These are phyloP conservation scores for Epinephelus lanceolatus DNA, from an alignment of 2,113 vertebrate genomes.

Conservation along the genomic window DNA sequence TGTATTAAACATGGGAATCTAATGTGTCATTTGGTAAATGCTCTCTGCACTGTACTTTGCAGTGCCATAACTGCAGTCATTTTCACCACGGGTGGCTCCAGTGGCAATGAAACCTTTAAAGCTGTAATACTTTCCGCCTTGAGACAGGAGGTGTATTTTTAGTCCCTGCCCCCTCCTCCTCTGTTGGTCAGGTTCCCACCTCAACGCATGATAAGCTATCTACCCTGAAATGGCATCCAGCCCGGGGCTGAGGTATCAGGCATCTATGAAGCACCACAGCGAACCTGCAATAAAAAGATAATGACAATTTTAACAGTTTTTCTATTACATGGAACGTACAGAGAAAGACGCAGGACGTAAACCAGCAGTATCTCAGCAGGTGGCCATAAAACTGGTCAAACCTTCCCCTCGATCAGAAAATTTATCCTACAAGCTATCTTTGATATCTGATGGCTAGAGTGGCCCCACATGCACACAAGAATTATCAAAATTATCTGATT, in stretches of 20 bases:
- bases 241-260: background rate
- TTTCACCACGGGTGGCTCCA: conserved; percentile 25
- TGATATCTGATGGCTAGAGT: background rate
- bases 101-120: conserved; percentile 13
- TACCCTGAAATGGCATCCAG: conserved; percentile 14
- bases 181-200: conserved; percentile 11
- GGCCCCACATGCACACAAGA: background rate
- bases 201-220: conserved; percentile 22
- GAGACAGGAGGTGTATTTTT: conserved; percentile 40
- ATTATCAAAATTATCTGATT: background rate
- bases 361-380: background rate
- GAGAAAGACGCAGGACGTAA: background rate
- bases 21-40: background rate
- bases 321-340: background rate
- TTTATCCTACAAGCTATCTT: background rate
- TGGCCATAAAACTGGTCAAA: background rate
- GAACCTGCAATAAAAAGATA: background rate
- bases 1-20: conserved; percentile 5
- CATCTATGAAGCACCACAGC: background rate
- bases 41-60: background rate
- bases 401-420: background rate
- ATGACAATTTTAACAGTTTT: background rate
- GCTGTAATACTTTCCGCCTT: conserved; percentile 3
- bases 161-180: background rate
- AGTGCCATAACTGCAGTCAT: background rate